Evolutionary conservation across 2,888 invertebrate genomes (phyloP), one percentile per base, ranked within the genome.

Genomic region (Drosophila paranaensis): DNA sequence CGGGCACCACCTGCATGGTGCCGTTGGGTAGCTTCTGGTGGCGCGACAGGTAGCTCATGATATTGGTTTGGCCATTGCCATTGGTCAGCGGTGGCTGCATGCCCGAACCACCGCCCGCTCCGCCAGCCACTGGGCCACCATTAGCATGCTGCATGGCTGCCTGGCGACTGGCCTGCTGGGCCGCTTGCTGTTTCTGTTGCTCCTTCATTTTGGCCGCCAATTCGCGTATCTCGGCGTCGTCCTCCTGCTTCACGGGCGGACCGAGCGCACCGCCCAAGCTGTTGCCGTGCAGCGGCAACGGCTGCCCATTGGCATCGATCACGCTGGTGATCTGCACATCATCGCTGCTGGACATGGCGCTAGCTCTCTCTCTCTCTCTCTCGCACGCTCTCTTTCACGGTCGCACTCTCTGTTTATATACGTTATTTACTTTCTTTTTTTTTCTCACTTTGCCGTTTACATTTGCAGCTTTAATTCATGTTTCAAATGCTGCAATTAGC

Each of bases 201-300:
- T 97, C 97, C 93, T 96, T 95, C 95, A 97, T 96, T 93, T 97
- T 97, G 88, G 96, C 96, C 81, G 97, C 97, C 93, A 97, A 91
- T 93, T 96, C 97, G 90, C 95, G 94, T 91, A 97, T 97, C 94
- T 97, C 97, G 82, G 96, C 96, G 92, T 97, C 97, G 94, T 97
- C 97, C 78, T 93, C 93, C 76, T 93, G 92, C 68, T 93, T 93
- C 6, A 93, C 92, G 9, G 87, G 89, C 2, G 82, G 81, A 3
- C 82, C 81, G 74, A 83, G 76, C 2, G 83, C 75, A 6, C 89
- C 88, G 42, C 92, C 92, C 56, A 92, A 69, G n/a, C 90, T 90
- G 60, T 77, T 91, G 65, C 92, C 92, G 20, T 90, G 89, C 68
- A 92, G 70, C 46, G 92, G 92, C 77, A 92, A 70, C 42, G 86